These are phyloP conservation scores for Drosophila jambulina DNA, from an alignment of 1,140 invertebrate genomes.

Conservation along the genomic window DNA sequence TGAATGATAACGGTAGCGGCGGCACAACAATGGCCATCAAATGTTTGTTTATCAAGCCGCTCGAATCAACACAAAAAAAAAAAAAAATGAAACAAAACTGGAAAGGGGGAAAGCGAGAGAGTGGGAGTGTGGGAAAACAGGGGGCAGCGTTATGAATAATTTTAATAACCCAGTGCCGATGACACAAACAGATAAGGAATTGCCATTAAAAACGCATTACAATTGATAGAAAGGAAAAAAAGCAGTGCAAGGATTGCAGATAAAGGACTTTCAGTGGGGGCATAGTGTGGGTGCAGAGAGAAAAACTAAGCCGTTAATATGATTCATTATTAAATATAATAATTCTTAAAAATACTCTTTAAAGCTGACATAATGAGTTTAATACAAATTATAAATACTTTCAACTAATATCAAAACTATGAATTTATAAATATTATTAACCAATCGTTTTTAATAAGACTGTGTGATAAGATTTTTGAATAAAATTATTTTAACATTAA, in stretches of 20 bases:
- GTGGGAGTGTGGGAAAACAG: background rate
- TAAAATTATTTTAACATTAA: background rate
- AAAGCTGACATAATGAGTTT: background rate
- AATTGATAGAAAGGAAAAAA: constrained; percentile 61
- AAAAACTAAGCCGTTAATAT: background rate
- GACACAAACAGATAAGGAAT: constrained; percentile 75
- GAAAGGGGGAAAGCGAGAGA: background rate
- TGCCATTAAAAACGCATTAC: constrained; percentile 83
- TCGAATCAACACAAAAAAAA: constrained; percentile 49
- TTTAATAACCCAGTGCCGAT: constrained; percentile 72
- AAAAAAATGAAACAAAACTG: constrained; percentile 27
- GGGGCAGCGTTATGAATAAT: constrained; percentile 65
- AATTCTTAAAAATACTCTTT: background rate
- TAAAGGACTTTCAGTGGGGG: background rate
- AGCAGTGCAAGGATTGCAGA: constrained; percentile 20
- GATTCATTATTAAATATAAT: background rate
- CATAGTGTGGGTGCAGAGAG: constrained; percentile 10
- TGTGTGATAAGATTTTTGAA: too few species aligned
- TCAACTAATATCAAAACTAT: background rate
- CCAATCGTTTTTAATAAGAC: too few species aligned
- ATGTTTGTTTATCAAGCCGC: constrained; percentile 63
- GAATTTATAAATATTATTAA: too few species aligned
- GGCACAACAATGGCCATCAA: constrained; percentile 54
- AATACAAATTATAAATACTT: background rate
- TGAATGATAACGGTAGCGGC: constrained; percentile 69